Conservation (phyloP, 2,797 vertebrate species). For the Sarcoramphus papa region DNA sequence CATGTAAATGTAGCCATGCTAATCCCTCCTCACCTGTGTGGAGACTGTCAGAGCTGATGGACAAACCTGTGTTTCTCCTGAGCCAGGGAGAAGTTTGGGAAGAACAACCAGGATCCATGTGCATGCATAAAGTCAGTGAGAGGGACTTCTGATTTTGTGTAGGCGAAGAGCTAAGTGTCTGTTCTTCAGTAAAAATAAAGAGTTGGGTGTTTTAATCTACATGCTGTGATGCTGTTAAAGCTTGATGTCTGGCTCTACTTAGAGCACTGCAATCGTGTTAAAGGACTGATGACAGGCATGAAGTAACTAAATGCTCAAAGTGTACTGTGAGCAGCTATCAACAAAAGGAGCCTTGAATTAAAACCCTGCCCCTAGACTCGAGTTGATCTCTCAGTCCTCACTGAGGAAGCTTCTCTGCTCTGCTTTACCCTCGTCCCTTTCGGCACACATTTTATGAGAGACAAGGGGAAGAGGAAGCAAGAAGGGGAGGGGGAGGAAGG, state of each 20-base stretch:
- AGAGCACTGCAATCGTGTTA: slow-evolving; percentile 32
- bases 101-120: background rate
- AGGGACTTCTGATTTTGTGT: background rate
- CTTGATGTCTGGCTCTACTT: slow-evolving; percentile 42
- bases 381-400: background rate
- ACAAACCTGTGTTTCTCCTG: background rate
- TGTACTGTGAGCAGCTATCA: slow-evolving; percentile 16
- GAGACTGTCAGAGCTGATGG: background rate
- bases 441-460: background rate
- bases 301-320: slow-evolving; percentile 28
- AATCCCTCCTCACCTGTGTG: background rate
- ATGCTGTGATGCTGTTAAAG: slow-evolving; percentile 2
- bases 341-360: slow-evolving; percentile 24
- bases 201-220: slow-evolving; percentile 13
- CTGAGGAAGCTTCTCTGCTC: background rate
- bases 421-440: background rate
- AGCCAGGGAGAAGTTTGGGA: background rate
- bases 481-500: background rate
- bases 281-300: slow-evolving; percentile 53
- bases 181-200: slow-evolving; percentile 5
- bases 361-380: slow-evolving; percentile 39
- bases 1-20: background rate
- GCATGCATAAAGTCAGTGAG: background rate
- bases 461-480: background rate
- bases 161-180: background rate